Evolutionary conservation across 2,113 vertebrate species (phyloP).

Genomic region (Catagonus wagneri): DNA sequence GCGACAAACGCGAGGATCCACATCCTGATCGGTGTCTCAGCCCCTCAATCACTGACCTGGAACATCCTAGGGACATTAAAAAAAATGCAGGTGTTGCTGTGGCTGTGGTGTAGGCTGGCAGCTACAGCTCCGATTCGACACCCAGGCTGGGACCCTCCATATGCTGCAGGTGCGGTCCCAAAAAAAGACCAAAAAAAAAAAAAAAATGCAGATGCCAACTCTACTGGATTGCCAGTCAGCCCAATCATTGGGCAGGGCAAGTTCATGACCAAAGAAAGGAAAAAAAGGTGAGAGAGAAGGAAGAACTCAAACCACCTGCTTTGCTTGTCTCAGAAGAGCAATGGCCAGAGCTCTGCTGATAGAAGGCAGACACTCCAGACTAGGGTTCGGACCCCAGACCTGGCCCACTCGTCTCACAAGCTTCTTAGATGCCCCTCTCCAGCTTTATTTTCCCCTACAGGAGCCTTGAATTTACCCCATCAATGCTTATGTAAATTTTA

Average conservation of each 20-base stretch:
- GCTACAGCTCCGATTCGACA: too few relatives aligned
- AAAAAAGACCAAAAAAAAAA: too few relatives aligned
- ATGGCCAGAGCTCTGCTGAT: not conserved
- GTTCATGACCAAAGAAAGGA: not conserved
- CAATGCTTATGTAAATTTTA: constrained; percentile 70
- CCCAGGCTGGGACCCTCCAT: too few relatives aligned
- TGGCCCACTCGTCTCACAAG: not conserved
- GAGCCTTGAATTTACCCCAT: not conserved
- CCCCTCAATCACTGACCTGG: not conserved
- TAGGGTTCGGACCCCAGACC: not conserved
- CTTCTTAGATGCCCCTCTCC: not conserved
- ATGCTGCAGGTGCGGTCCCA: too few relatives aligned
- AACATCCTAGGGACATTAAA: not conserved
- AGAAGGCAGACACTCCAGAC: not conserved
- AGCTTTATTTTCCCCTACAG: not conserved
- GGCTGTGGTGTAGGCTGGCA: too few relatives aligned
- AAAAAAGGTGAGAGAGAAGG: not conserved
- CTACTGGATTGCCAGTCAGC: not conserved
- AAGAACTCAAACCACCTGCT: not conserved
- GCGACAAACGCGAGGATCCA: fast-evolving
- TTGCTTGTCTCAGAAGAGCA: not conserved
- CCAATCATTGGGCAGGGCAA: not conserved
- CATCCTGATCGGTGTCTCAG: too few relatives aligned
- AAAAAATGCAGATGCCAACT: not conserved
- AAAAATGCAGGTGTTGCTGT: too few relatives aligned